Evolutionary conservation across 1,140 invertebrate genomes (phyloP).

Genomic region (Antheraea mylitta): DNA sequence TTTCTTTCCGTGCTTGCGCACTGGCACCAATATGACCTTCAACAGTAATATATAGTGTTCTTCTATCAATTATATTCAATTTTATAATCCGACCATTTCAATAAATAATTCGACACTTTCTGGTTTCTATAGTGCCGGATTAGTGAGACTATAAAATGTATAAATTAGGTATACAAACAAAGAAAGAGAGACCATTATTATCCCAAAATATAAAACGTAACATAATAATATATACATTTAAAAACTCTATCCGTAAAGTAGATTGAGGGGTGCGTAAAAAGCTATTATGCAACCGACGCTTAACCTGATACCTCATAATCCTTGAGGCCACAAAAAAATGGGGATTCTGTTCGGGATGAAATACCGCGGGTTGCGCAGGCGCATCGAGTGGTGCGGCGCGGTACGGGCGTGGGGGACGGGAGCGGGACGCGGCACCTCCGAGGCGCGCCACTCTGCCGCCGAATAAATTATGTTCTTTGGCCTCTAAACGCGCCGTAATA

Average conservation of each 20-base stretch:
- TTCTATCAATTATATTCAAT: too few relatives aligned
- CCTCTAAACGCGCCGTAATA: slow-evolving; percentile 26
- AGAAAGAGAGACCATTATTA: neutral
- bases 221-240: neutral
- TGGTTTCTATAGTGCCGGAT: too few relatives aligned
- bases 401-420: slow-evolving; percentile 26
- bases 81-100: too few relatives aligned
- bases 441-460: slow-evolving; percentile 68
- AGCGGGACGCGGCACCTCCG: slow-evolving; percentile 39
- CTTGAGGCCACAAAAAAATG: slow-evolving; percentile 53
- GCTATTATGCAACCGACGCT: slow-evolving; percentile 66
- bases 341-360: slow-evolving; percentile 48
- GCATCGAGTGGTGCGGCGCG: too few relatives aligned
- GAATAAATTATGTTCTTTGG: slow-evolving; percentile 62
- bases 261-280: slow-evolving; percentile 64
- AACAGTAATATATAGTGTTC: too few relatives aligned
- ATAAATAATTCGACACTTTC: too few relatives aligned
- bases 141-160: too few relatives aligned
- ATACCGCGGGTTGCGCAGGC: neutral
- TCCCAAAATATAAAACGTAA: neutral
- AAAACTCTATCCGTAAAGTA: neutral
- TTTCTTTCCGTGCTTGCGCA: too few relatives aligned
- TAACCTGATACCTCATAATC: slow-evolving; percentile 65
- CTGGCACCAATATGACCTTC: too few relatives aligned
- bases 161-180: neutral